Percentiles rank a stretch among this genome's conserved stretches.
phyloP scores from a whole-genome alignment of 1,140 invertebrate genomes.

The Pseudoatta argentina region DNA sequence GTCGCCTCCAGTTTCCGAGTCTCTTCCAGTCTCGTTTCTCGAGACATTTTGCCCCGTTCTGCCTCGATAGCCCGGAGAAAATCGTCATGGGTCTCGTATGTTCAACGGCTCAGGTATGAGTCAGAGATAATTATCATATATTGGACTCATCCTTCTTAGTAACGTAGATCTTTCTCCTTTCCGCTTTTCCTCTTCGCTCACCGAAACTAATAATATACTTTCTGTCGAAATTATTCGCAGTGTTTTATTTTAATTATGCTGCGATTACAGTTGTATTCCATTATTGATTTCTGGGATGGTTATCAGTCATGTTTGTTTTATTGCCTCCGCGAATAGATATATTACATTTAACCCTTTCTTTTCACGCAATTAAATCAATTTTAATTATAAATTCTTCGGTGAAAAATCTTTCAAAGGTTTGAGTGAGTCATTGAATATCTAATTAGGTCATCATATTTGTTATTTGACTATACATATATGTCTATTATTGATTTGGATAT shows the following conservation, averaged over 20 bases:
- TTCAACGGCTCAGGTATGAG: constrained; percentile 83
- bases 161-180: background rate
- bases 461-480: constrained; percentile 16
- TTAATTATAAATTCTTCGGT: background rate
- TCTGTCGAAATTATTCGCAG: background rate
- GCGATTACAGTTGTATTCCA: background rate
- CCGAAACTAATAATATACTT: background rate
- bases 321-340: background rate
- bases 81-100: constrained; percentile 82
- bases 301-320: background rate
- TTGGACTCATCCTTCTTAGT: background rate
- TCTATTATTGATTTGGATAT: constrained; percentile 38
- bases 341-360: background rate
- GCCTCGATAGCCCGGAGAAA: background rate
- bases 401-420: background rate
- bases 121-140: constrained; percentile 3
- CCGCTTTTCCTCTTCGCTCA: background rate
- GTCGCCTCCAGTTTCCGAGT: background rate
- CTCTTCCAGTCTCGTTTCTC: background rate
- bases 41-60: background rate
- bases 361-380: background rate
- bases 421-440: constrained; percentile 13
- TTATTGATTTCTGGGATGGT: background rate
- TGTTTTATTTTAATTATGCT: background rate
- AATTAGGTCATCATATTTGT: constrained; percentile 25